Conservation (phyloP, 2,113 vertebrate species). For the Rhea pennata region DNA sequence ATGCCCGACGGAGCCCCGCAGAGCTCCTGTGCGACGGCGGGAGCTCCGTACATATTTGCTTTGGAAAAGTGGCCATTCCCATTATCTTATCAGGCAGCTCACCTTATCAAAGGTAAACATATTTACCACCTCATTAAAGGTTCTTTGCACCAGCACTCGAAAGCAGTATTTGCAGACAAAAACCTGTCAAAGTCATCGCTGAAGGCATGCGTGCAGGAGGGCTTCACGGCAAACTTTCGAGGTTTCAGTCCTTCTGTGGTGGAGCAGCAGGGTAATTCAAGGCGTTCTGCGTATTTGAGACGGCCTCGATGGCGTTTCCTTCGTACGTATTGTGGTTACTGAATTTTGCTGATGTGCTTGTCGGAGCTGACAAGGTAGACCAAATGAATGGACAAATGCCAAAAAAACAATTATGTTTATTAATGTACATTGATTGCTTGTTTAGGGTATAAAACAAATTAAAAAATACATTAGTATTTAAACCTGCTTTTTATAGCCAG, state of each 20-base stretch:
- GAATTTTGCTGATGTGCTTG: constrained; percentile 71
- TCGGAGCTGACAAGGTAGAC: constrained; percentile 75
- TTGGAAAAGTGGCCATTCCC: constrained; percentile 76
- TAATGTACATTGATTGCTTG: constrained; percentile 91
- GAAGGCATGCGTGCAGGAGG: not conserved
- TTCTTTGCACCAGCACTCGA: constrained; percentile 82
- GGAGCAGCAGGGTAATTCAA: constrained; percentile 74
- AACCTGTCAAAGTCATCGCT: constrained; percentile 71
- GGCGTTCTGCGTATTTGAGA: constrained; percentile 72
- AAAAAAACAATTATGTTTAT: constrained; percentile 90
- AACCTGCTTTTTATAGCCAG: constrained; percentile 74
- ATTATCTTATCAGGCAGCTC: constrained; percentile 83
- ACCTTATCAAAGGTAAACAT: constrained; percentile 98
- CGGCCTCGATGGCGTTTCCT: constrained; percentile 48
- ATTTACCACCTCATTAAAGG: constrained; percentile 88
- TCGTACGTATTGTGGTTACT: constrained; percentile 59
- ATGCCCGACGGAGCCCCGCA: not conserved
- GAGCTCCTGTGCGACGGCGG: constrained; percentile 18
- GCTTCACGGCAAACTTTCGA: constrained; percentile 62
- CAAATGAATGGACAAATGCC: constrained; percentile 85
- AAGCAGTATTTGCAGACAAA: constrained; percentile 81
- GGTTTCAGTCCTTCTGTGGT: constrained; percentile 66
- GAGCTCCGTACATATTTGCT: constrained; percentile 75
- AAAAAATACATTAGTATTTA: constrained; percentile 87
- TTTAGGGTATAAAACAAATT: constrained; percentile 89